Conservation (phyloP, 1,140 invertebrate genomes). For the Cephus cinctus region DNA sequence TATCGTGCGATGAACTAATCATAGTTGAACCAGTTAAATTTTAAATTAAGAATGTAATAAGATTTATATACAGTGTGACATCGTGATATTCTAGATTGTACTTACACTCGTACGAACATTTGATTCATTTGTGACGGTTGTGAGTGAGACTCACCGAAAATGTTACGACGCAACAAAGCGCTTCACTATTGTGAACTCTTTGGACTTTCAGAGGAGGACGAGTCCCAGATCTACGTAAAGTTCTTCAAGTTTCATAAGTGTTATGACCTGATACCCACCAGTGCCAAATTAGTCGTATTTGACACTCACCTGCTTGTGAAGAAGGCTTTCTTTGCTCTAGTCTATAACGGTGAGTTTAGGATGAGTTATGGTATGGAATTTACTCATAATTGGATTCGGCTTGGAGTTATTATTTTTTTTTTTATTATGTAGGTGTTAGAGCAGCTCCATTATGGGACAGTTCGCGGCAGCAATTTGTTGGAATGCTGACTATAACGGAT, state of each 20-base stretch:
- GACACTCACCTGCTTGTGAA: constrained; percentile 98
- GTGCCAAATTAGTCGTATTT: constrained; percentile 98
- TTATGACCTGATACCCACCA: constrained; percentile 98
- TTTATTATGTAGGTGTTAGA: constrained; percentile 71
- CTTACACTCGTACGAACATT: too few relatives aligned
- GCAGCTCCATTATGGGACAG: constrained; percentile 98
- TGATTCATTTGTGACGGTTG: too few relatives aligned
- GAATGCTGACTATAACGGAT: constrained; percentile 99
- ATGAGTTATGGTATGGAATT: neutral
- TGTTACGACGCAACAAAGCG: constrained; percentile 44
- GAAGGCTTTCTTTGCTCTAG: constrained; percentile 98
- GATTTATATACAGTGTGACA: too few relatives aligned
- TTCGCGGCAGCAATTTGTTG: constrained; percentile 84
- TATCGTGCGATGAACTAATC: too few relatives aligned
- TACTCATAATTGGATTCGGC: neutral
- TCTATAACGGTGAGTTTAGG: constrained; percentile 86
- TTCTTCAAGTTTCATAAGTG: constrained; percentile 99
- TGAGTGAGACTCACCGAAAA: too few relatives aligned
- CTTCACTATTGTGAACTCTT: constrained; percentile 48
- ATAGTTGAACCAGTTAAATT: too few relatives aligned
- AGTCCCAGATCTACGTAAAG: constrained; percentile 95
- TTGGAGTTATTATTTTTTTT: constrained; percentile 4
- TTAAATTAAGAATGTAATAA: too few relatives aligned
- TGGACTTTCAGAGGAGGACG: constrained; percentile 88
- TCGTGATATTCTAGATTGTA: too few relatives aligned